A percentile compares a stretch with the other conserved stretches of the same genome.
phyloP scores from a whole-genome alignment of 2,888 invertebrate genomes.

The Anodontia alba region DNA sequence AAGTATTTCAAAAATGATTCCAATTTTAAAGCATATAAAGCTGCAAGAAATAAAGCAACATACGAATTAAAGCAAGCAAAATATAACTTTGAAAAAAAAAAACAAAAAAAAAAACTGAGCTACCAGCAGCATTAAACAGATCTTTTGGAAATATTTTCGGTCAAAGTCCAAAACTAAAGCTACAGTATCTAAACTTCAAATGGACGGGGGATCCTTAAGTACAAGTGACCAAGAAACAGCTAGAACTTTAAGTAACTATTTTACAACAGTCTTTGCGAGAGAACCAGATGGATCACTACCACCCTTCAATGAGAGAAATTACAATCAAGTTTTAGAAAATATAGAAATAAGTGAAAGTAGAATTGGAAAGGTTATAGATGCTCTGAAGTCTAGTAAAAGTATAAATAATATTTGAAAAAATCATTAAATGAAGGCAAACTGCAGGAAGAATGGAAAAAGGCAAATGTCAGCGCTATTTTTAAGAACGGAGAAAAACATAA shows the following conservation, averaged over 20 bases:
- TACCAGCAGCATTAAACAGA: neutral
- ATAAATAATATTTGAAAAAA: neutral
- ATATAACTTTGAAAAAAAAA: no score
- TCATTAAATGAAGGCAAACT: neutral
- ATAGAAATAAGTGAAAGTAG: neutral
- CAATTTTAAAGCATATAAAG: neutral
- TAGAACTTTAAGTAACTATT: neutral
- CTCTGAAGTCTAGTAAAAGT: neutral
- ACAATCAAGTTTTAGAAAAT: neutral
- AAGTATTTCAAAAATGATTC: neutral
- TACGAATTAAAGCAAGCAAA: neutral
- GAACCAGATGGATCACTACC: neutral
- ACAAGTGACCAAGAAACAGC: slow-evolving; percentile 1
- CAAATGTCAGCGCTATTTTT: neutral
- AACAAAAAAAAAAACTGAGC: neutral
- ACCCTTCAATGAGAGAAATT: neutral
- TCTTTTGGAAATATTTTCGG: neutral
- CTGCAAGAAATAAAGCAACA: neutral
- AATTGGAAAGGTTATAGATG: neutral
- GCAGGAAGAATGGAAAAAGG: neutral
- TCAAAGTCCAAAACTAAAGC: neutral
- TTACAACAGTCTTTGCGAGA: neutral
- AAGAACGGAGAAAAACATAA: neutral
- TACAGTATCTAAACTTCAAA: neutral
- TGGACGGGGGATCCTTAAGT: neutral